A percentile compares a stretch with the other conserved stretches of the same genome.
Evolutionary conservation across 1,140 invertebrate genomes (phyloP).

Genomic region (Choristoneura fumiferana): DNA sequence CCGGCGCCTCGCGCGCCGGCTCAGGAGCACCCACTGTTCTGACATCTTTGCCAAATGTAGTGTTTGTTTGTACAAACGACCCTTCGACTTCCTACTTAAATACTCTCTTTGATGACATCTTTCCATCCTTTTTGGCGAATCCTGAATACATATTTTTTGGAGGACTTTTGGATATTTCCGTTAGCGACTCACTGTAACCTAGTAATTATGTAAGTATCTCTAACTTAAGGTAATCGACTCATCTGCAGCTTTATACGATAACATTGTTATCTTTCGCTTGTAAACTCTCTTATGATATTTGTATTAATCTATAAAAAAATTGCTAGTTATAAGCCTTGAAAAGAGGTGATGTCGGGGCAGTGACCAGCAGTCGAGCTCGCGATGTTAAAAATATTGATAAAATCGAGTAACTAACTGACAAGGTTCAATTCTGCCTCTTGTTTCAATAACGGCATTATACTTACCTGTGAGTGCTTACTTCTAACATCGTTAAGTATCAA

Average conservation of each 20-base stretch:
- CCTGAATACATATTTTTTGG: slow-evolving; percentile 48
- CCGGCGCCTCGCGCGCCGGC: background rate
- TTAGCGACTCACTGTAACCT: slow-evolving; percentile 43
- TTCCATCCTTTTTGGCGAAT: slow-evolving; percentile 37
- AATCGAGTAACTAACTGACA: no score
- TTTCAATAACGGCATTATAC: no score
- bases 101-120: slow-evolving; percentile 25
- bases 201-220: slow-evolving; percentile 37
- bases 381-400: no score
- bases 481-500: no score
- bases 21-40: slow-evolving; percentile 22
- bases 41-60: slow-evolving; percentile 40
- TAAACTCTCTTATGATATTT: slow-evolving; percentile 43
- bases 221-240: slow-evolving; percentile 29
- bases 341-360: slow-evolving; percentile 1
- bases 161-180: slow-evolving; percentile 57
- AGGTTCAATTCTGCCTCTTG: no score
- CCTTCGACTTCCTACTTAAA: slow-evolving; percentile 30
- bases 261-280: slow-evolving; percentile 38
- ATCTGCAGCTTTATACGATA: slow-evolving; percentile 35
- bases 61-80: slow-evolving; percentile 27
- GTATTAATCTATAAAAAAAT: slow-evolving; percentile 19
- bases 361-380: background rate
- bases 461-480: no score
- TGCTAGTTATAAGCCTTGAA: slow-evolving; percentile 9